Evolutionary conservation across 2,113 vertebrate genomes (phyloP).

Genomic region (Ploceus nigricollis): DNA sequence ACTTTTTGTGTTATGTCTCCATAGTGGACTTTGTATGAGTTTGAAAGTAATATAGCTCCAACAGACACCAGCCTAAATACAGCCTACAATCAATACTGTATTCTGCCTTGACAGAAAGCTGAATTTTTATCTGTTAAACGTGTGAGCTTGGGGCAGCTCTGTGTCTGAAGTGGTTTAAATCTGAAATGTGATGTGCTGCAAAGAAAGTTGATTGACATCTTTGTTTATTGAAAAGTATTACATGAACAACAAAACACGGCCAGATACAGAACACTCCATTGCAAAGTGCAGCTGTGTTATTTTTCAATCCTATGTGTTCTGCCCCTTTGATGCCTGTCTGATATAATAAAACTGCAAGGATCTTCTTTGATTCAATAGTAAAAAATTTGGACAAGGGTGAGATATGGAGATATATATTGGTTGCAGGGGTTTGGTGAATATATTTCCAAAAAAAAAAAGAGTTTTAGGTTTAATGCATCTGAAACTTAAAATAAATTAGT

Average conservation of each 20-base stretch:
- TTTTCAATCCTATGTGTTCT: conserved; percentile 75
- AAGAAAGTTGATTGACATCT: conserved; percentile 84
- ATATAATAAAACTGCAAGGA: conserved; percentile 72
- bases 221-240: conserved; percentile 85
- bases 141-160: conserved; percentile 79
- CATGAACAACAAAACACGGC: conserved; percentile 76
- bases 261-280: conserved; percentile 62
- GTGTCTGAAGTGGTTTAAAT: conserved; percentile 81
- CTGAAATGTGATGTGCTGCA: conserved; percentile 76
- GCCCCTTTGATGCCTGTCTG: conserved; percentile 77
- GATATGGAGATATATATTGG: neutral
- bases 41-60: conserved; percentile 69
- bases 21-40: conserved; percentile 37
- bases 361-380: conserved; percentile 64
- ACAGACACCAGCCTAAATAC: conserved; percentile 68
- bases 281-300: conserved; percentile 74
- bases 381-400: conserved; percentile 64
- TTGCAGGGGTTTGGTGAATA: neutral
- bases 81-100: conserved; percentile 76
- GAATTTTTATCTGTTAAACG: conserved; percentile 83
- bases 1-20: conserved; percentile 30
- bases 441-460: neutral
- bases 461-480: conserved; percentile 40
- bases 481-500: conserved; percentile 60
- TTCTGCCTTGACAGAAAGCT: conserved; percentile 79